A percentile compares a stretch with the other conserved stretches of the same genome.
Conservation (phyloP, 1,140 invertebrate genomes). For the Akabosia matsudoensis region DNA sequence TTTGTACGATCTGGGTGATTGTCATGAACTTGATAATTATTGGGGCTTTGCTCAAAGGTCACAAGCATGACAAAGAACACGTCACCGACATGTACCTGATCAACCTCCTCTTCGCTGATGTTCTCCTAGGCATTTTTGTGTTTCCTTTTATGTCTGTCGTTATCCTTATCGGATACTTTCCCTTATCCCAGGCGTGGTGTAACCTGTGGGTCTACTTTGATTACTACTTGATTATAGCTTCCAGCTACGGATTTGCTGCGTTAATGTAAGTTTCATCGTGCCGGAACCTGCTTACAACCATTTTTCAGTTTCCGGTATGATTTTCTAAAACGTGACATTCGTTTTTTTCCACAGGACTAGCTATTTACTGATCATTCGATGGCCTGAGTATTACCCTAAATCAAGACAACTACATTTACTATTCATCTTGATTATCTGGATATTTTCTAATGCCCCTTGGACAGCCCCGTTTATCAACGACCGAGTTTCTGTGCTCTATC, state of each 20-base stretch:
- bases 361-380: conserved; percentile 40
- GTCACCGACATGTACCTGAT: conserved; percentile 37
- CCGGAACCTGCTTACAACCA: neutral
- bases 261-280: conserved; percentile 40
- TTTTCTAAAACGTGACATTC: no score
- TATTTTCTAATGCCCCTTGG: conserved; percentile 29
- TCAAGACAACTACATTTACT: conserved; percentile 11
- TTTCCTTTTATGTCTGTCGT: conserved; percentile 43
- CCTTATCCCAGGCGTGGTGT: conserved; percentile 31
- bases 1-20: conserved; percentile 37
- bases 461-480: conserved; percentile 39
- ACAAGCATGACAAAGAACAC: neutral
- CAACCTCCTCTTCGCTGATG: conserved; percentile 35
- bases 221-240: conserved; percentile 40
- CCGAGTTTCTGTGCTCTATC: neutral
- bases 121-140: conserved; percentile 36
- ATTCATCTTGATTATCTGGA: conserved; percentile 21
- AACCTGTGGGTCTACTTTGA: conserved; percentile 42
- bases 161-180: conserved; percentile 40
- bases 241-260: conserved; percentile 32
- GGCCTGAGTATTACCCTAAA: conserved; percentile 30
- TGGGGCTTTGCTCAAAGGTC: conserved; percentile 26
- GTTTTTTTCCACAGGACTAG: conserved; percentile 30
- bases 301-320: no score
- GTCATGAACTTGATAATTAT: conserved; percentile 33